Evolutionary conservation across 2,113 vertebrate genomes (phyloP).

Genomic region (Zosterops hypoxanthus): DNA sequence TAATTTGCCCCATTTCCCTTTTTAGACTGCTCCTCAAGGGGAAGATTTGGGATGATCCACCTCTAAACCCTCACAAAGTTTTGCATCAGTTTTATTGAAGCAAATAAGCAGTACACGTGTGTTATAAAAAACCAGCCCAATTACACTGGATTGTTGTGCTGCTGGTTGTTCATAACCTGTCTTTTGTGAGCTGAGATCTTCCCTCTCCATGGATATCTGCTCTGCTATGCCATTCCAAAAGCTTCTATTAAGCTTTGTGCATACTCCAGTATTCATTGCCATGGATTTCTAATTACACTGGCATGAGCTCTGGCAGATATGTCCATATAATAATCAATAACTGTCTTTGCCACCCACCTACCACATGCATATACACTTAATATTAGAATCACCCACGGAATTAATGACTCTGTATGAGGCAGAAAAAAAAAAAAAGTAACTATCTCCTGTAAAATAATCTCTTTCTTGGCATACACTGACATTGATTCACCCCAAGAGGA

Average conservation of each 20-base stretch:
- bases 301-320: constrained; percentile 35
- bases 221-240: neutral
- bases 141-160: neutral
- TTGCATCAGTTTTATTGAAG: neutral
- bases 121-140: neutral
- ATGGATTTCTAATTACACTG: constrained; percentile 27
- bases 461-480: constrained; percentile 6
- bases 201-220: neutral
- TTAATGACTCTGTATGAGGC: constrained; percentile 28
- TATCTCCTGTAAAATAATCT: constrained; percentile 8
- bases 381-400: constrained; percentile 37
- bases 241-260: neutral
- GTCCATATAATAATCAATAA: constrained; percentile 47
- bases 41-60: neutral
- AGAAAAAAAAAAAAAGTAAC: neutral
- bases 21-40: neutral
- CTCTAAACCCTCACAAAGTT: neutral
- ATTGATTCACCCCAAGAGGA: constrained; percentile 42
- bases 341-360: constrained; percentile 52
- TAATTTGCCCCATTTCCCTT: neutral
- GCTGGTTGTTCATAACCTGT: neutral
- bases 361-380: constrained; percentile 47
- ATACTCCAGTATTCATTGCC: neutral
- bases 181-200: neutral
- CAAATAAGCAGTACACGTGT: neutral